Evolutionary conservation across 23 tunicate genomes (phyloP), one percentile per base, ranked within the genome.

Genomic region (Styela clava): DNA sequence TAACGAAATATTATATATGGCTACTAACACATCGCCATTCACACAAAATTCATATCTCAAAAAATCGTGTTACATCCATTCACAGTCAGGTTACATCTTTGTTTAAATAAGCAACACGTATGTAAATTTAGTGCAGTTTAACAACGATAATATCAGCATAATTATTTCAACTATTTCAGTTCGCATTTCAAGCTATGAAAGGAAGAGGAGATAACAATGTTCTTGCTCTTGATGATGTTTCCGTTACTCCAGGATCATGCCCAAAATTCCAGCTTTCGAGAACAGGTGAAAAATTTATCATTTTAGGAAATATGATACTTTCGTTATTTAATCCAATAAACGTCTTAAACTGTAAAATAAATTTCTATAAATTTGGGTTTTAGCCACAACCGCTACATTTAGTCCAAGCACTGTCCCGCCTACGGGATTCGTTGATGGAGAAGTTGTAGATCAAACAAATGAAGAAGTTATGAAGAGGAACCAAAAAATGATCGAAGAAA

Each of bases 231-330:
- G 81, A 76, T 2, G 81, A 76, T 29, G 0, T 76, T 44, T 36
- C 67, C 64, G 81, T 76, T 27, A 76, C 81, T 52, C 81, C 81
- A 26, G 81, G 81, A 36, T 56, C 81, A 21, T 76, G 81, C 33
- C 81, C 81, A 56, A 52, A 76, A 44, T 76, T 76, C 37, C 65
- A 52, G 44, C 24, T 76, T 18, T 20, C 31, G 5, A 51, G 24
- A 76, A 37, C 81, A 76, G 64, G 81, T 74, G 23, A 0, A 52
- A 22, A 24, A 25, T 22, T 19, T 24, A 25, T 19, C 20, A 61
- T 19, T 61, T 19, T 19, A 61, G 19, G 64, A 61, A 61, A 19
- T 61, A n/a, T 0, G 24, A 0, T 23, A 21, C 21, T 69, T 0
- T 20, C 26, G 74, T 0, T 0, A 24, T 22, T 21, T 24, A 23